Conservation (phyloP, 2,113 vertebrate species). For the Cacatua alba region DNA sequence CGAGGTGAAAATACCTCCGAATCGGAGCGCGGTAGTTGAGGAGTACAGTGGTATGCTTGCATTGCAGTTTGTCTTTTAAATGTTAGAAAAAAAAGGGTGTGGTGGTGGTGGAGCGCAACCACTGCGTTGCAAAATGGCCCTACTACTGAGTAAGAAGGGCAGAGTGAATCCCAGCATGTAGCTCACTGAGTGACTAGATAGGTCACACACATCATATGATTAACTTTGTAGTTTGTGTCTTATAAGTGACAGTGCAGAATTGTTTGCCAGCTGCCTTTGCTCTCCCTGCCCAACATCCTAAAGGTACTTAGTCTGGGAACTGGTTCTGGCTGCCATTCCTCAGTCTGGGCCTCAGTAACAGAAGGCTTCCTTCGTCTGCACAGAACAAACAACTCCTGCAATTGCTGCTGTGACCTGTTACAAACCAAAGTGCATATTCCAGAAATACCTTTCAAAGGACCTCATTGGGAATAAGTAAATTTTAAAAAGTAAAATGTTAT, state of each 20-base stretch:
- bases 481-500: background rate
- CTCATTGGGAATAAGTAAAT: background rate
- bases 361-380: background rate
- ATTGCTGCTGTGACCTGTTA: background rate
- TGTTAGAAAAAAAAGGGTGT: background rate
- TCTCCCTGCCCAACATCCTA: background rate
- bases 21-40: background rate
- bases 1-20: background rate
- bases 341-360: accelerated
- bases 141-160: background rate
- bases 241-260: background rate
- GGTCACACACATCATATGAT: background rate
- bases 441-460: background rate
- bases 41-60: background rate
- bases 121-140: background rate
- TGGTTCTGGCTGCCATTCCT: background rate
- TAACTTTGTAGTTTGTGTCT: background rate
- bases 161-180: background rate
- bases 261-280: background rate
- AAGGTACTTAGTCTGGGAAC: background rate
- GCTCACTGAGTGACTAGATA: background rate
- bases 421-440: background rate
- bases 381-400: background rate
- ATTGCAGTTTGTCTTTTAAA: background rate
- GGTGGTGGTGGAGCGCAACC: background rate